Evolutionary conservation across 92 coral and sea anemone species (phyloP).

Genomic region (Epizoanthus illoricatus): DNA sequence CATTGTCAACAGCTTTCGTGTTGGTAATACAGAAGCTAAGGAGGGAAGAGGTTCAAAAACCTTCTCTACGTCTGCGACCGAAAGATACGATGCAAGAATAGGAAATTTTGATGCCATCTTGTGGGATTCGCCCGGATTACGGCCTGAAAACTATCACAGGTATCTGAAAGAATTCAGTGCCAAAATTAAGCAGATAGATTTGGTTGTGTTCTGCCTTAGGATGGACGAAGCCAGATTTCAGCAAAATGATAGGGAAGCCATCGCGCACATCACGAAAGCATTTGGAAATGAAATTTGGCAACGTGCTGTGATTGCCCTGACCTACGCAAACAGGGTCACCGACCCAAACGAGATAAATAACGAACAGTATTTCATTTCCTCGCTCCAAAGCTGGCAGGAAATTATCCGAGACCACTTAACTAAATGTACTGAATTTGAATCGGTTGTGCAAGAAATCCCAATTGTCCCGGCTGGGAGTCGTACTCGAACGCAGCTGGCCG

Average conservation of each 20-base stretch:
- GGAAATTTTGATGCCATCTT: conserved; percentile 2
- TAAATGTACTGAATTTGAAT: not conserved
- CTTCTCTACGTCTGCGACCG: not conserved
- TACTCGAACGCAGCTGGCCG: not conserved
- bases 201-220: conserved; percentile 2
- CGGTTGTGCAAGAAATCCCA: conserved; percentile 9
- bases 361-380: not conserved
- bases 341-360: conserved; percentile 1
- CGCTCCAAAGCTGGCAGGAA: conserved; percentile 12
- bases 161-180: not conserved
- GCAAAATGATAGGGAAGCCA: conserved; percentile 2
- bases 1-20: not conserved
- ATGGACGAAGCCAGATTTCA: conserved; percentile 1
- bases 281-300: conserved; percentile 7
- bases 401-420: not conserved
- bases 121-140: conserved; percentile 14
- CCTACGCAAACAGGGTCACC: conserved; percentile 4
- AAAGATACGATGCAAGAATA: conserved; percentile 2
- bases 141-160: not conserved
- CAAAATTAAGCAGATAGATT: not conserved
- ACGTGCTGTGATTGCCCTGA: conserved; percentile 2
- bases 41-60: not conserved
- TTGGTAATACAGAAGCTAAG: not conserved
- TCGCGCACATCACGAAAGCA: conserved; percentile 6
- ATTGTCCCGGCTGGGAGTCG: conserved; percentile 6